Evolutionary conservation across 2,888 invertebrate genomes (phyloP).

Genomic region (Drosophila picticornis): DNA sequence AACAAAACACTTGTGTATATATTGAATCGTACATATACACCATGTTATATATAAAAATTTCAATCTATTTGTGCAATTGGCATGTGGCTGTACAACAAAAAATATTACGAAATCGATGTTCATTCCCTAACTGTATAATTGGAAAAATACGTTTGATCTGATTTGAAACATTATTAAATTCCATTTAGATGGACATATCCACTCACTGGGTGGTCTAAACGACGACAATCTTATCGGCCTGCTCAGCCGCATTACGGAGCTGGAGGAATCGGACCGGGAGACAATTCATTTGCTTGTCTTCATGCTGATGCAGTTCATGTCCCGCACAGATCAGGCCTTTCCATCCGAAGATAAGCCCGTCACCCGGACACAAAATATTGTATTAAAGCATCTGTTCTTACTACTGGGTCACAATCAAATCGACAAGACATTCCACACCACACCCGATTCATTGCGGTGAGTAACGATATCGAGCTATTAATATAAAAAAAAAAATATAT

Average conservation of each 20-base stretch:
- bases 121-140: slow-evolving; percentile 1
- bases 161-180: slow-evolving; percentile 4
- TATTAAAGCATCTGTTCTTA: slow-evolving; percentile 95
- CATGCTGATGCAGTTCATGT: slow-evolving; percentile 98
- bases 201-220: slow-evolving; percentile 92
- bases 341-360: slow-evolving; percentile 94
- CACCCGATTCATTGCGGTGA: slow-evolving; percentile 93
- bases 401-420: slow-evolving; percentile 96
- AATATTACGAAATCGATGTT: slow-evolving; percentile 29
- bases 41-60: slow-evolving; percentile 49
- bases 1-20: slow-evolving; percentile 59
- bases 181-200: slow-evolving; percentile 91
- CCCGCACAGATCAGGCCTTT: slow-evolving; percentile 92
- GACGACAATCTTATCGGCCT: slow-evolving; percentile 93
- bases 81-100: slow-evolving; percentile 68
- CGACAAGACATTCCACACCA: slow-evolving; percentile 96
- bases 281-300: slow-evolving; percentile 97
- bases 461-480: slow-evolving; percentile 2
- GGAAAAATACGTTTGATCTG: background rate
- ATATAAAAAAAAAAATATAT: background rate
- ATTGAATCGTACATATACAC: slow-evolving; percentile 48
- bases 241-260: slow-evolving; percentile 94
- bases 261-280: slow-evolving; percentile 97
- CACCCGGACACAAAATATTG: slow-evolving; percentile 93
- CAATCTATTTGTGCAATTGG: slow-evolving; percentile 76